These are phyloP conservation scores for Zygothrica quintamaculata DNA, from an alignment of 2,888 invertebrate genomes.

Conservation along the genomic window DNA sequence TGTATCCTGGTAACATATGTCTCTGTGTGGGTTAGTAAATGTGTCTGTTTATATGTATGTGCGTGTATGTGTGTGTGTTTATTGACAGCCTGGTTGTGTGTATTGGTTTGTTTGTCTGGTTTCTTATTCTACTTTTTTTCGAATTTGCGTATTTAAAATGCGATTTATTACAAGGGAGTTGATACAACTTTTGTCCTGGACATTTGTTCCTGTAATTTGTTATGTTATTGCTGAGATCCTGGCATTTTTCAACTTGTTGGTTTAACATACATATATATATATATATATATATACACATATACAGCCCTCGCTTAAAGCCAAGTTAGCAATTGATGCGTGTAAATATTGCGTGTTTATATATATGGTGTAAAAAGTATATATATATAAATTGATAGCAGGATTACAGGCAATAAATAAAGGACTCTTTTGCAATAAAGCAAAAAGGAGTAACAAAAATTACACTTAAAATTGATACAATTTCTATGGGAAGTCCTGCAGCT, in stretches of 20 bases:
- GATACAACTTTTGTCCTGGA: conserved; percentile 49
- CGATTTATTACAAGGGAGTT: conserved; percentile 72
- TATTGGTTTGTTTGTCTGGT: conserved; percentile 59
- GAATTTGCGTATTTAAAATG: conserved; percentile 70
- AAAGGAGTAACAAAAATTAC: conserved; percentile 19
- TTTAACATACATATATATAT: conserved; percentile 36
- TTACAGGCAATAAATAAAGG: conserved; percentile 57
- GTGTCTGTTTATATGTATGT: conserved; percentile 46
- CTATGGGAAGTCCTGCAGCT: conserved; percentile 30
- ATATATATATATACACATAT: conserved; percentile 7
- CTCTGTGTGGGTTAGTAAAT: conserved; percentile 39
- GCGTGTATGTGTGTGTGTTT: conserved; percentile 49
- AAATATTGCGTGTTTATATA: conserved; percentile 47
- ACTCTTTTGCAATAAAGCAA: conserved; percentile 4
- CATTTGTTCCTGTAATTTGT: conserved; percentile 49
- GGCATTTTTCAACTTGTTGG: conserved; percentile 64
- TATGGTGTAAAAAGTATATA: no score
- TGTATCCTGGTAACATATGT: conserved; percentile 21
- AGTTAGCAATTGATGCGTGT: conserved; percentile 54
- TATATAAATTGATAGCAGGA: conserved; percentile 65
- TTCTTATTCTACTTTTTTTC: conserved; percentile 1
- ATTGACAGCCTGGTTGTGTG: conserved; percentile 76
- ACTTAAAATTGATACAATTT: conserved; percentile 29
- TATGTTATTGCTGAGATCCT: conserved; percentile 27
- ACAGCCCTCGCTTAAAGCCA: conserved; percentile 31